Evolutionary conservation across 2,888 invertebrate genomes (phyloP).

Genomic region (Drosophila tanythrix): DNA sequence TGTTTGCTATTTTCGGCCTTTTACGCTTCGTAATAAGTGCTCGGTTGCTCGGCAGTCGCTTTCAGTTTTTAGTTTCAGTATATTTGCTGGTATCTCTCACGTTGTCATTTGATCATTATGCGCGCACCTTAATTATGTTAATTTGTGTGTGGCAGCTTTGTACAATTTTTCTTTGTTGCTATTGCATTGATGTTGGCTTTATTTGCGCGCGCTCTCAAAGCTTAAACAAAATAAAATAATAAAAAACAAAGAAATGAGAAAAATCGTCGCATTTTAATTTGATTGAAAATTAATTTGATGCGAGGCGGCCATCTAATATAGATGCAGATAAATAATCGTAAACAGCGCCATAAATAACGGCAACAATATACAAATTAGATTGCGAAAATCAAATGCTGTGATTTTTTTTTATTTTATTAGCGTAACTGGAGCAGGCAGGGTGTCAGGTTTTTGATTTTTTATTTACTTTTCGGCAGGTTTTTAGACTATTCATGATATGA

Average conservation of each 20-base stretch:
- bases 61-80: slow-evolving; percentile 24
- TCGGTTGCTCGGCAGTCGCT: slow-evolving; percentile 29
- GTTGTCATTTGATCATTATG: slow-evolving; percentile 65
- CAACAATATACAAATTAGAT: slow-evolving; percentile 59
- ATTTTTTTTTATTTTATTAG: slow-evolving; percentile 15
- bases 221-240: slow-evolving; percentile 19
- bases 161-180: slow-evolving; percentile 29
- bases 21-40: slow-evolving; percentile 46
- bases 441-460: slow-evolving; percentile 2
- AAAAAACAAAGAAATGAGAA: slow-evolving; percentile 13
- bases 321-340: slow-evolving; percentile 39
- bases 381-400: slow-evolving; percentile 48
- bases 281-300: slow-evolving; percentile 69
- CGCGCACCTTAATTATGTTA: slow-evolving; percentile 71
- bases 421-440: slow-evolving; percentile 34
- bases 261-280: slow-evolving; percentile 53
- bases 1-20: slow-evolving; percentile 40
- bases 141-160: slow-evolving; percentile 52
- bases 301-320: slow-evolving; percentile 12
- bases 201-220: slow-evolving; percentile 48
- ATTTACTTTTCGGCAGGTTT: background rate
- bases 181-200: slow-evolving; percentile 16
- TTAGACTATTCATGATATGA: background rate
- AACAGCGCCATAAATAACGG: slow-evolving; percentile 42
- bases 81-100: slow-evolving; percentile 27